A percentile compares a stretch with the other conserved stretches of the same genome.
These are phyloP conservation scores for Calidris pugnax DNA, from an alignment of 2,113 vertebrate species.

Conservation along the genomic window DNA sequence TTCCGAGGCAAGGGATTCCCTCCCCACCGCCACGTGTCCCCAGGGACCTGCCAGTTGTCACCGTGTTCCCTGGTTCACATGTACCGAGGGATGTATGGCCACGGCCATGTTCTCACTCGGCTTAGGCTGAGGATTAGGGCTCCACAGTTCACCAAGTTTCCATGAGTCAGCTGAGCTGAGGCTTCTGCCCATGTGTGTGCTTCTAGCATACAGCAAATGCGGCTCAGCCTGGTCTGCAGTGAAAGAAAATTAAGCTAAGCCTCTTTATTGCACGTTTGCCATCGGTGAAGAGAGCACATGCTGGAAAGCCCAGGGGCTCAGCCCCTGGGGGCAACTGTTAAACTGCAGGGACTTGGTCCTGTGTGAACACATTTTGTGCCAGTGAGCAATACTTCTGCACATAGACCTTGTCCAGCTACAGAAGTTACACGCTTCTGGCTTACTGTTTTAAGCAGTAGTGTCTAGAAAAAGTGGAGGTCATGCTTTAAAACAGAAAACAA, in stretches of 20 bases:
- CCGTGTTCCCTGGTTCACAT: neutral
- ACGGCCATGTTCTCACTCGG: neutral
- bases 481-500: neutral
- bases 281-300: neutral
- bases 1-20: neutral
- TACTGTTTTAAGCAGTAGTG: neutral
- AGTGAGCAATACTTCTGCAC: neutral
- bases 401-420: neutral
- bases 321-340: neutral
- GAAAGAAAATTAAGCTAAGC: neutral
- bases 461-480: neutral
- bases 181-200: neutral
- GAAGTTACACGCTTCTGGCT: neutral
- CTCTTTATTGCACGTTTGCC: neutral
- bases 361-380: neutral
- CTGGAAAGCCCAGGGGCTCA: neutral
- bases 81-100: accelerated
- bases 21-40: neutral
- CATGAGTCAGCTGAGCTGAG: slow-evolving; percentile 38
- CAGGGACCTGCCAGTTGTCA: neutral
- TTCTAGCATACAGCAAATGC: neutral
- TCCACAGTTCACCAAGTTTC: slow-evolving; percentile 30
- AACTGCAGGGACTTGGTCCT: neutral
- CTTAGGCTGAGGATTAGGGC: slow-evolving; percentile 14
- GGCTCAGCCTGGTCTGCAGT: neutral